Evolutionary conservation across 2,888 invertebrate genomes (phyloP).

Genomic region (Cerastis rubricosa): DNA sequence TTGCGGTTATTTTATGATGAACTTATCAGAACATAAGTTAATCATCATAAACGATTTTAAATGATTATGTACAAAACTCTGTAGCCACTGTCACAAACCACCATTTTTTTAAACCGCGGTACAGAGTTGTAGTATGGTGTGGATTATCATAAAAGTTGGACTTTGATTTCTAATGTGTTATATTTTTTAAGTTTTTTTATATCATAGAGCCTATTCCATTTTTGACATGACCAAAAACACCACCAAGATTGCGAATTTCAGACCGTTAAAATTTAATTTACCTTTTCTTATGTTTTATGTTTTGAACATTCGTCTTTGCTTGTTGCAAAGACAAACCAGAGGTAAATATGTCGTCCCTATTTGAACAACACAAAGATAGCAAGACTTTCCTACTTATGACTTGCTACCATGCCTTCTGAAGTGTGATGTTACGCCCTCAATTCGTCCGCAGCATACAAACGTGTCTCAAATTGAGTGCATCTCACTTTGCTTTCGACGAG

Average conservation of each 20-base stretch:
- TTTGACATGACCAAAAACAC: slow-evolving; percentile 4
- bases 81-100: background rate
- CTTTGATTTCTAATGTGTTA: background rate
- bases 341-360: background rate
- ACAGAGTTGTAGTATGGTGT: background rate
- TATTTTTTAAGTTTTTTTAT: background rate
- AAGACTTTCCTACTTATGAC: slow-evolving; percentile 19
- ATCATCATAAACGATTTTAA: background rate
- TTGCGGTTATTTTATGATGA: no score
- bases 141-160: background rate
- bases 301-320: background rate
- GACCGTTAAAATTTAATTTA: background rate
- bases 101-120: background rate
- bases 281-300: background rate
- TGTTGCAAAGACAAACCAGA: background rate
- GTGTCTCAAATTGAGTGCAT: slow-evolving; percentile 39
- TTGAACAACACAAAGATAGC: background rate
- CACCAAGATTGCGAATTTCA: background rate
- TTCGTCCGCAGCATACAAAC: slow-evolving; percentile 37
- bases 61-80: background rate
- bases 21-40: background rate
- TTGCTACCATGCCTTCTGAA: background rate
- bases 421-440: slow-evolving; percentile 47
- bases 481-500: slow-evolving; percentile 29
- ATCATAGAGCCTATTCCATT: background rate